phyloP scores from a whole-genome alignment of 2,888 invertebrate species.

The Odontomyia ornata region DNA sequence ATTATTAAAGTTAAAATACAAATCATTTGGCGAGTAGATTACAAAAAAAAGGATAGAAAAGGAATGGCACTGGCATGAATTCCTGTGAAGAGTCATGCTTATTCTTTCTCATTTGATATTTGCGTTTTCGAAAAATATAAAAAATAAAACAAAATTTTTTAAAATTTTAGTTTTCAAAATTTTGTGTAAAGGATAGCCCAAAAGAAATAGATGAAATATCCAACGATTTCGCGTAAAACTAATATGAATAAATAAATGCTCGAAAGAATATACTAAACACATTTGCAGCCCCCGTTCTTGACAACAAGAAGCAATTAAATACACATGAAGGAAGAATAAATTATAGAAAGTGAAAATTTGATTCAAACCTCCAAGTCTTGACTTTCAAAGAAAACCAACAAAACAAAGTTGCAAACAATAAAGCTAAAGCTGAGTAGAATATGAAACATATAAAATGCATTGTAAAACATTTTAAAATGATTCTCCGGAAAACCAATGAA shows the following conservation, averaged over 20 bases:
- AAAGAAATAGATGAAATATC: neutral
- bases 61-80: neutral
- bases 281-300: constrained; percentile 37
- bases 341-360: neutral
- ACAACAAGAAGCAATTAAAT: constrained; percentile 27
- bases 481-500: neutral
- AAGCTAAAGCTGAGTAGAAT: no score
- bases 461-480: neutral
- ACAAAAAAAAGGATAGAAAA: neutral
- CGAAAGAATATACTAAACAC: neutral
- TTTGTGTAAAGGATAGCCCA: no score
- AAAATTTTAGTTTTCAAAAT: neutral
- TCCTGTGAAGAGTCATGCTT: constrained; percentile 5
- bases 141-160: neutral
- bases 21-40: neutral
- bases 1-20: neutral
- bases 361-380: constrained; percentile 9
- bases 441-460: neutral
- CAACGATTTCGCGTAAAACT: neutral
- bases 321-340: constrained; percentile 33
- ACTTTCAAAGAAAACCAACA: neutral
- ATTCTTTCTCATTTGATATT: neutral
- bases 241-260: neutral
- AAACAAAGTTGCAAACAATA: neutral
- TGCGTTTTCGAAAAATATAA: neutral